Base-by-base conservation (phyloP, 2,113 vertebrate genomes). In the Mesembrinibis cayennensis region DNA sequence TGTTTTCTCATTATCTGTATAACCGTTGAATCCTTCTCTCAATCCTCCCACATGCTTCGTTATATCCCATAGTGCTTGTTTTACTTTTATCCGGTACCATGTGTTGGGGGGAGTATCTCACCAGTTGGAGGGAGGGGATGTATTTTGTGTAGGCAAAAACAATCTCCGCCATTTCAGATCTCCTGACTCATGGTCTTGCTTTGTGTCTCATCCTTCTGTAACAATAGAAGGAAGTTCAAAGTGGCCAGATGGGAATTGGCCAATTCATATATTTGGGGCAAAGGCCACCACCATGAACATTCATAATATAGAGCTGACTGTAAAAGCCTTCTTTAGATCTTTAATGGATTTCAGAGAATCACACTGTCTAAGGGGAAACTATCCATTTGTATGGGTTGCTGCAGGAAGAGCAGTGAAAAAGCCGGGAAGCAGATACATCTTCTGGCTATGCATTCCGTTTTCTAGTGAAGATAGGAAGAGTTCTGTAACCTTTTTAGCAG, bases 1-100 rank as follows among this genome's bases (percentile, higher is more conserved):
- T 85, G 40, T 69, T 87, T 92, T 84, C 52, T 77, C 38, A 36
- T 83, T 74, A 59, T 72, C 65, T 81, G 6, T n/a, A 2, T 13
- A 53, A 52, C 9, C 2, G 1, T 36, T 73, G 76, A 77, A 50
- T 85, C 45, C 8, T 79, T 44, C 52, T 92, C 63, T 53, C 18
- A 40, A 2, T 49, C 34, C 44, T 82, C 56, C 58, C 52, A 0
- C 9, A 34, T 52, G 52, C n/a, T 71, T 52, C 0, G 2, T 22
- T 71, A 1, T 23, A 21, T n/a, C 38, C 74, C 5, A 0, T 5
- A 65, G 30, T 14, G 29, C 34, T 72, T 86, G 32, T 76, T 87
- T 85, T 62, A 13, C 59, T 76, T 73, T 38, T 34, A 22, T 76
- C 40, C 56, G 7, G 6, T 32, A 11, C 21, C 25, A 13, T 49